These are phyloP conservation scores for Pachliopta kotzebuea DNA, from an alignment of 2,888 invertebrate species.

Conservation along the genomic window DNA sequence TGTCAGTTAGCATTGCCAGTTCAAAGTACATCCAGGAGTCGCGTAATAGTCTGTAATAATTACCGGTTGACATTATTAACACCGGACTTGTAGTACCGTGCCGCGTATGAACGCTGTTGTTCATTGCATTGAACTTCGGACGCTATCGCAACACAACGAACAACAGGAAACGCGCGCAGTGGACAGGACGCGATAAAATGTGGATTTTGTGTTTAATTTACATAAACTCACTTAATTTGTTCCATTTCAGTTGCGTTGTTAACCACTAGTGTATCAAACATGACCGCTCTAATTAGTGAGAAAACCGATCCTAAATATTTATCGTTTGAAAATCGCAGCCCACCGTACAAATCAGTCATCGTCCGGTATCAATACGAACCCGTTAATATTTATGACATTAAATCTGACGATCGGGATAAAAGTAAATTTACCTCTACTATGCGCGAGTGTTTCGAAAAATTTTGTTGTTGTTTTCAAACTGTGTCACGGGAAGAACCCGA, in stretches of 20 bases:
- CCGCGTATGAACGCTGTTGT: slow-evolving; percentile 37
- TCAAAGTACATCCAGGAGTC: slow-evolving; percentile 33
- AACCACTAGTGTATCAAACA: slow-evolving; percentile 34
- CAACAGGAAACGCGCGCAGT: slow-evolving; percentile 68
- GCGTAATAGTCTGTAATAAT: slow-evolving; percentile 33
- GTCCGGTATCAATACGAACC: slow-evolving; percentile 42
- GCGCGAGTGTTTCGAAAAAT: slow-evolving; percentile 44
- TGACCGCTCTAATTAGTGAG: slow-evolving; percentile 47
- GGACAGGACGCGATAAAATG: slow-evolving; percentile 67
- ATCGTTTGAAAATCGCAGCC: slow-evolving; percentile 51
- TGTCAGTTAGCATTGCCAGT: slow-evolving; percentile 13
- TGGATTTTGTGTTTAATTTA: slow-evolving; percentile 57
- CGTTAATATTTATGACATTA: slow-evolving; percentile 55
- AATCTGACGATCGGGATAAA: slow-evolving; percentile 34
- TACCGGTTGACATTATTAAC: slow-evolving; percentile 43
- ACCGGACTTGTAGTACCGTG: slow-evolving; percentile 10
- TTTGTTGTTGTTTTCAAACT: slow-evolving; percentile 53
- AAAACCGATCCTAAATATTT: slow-evolving; percentile 50
- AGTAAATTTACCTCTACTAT: slow-evolving; percentile 43
- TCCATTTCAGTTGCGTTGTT: slow-evolving; percentile 47
- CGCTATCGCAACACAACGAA: slow-evolving; percentile 48
- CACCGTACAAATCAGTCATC: slow-evolving; percentile 36
- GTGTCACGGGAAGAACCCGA: slow-evolving; percentile 41
- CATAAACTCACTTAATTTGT: slow-evolving; percentile 45
- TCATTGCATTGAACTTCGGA: slow-evolving; percentile 42